Conservation (phyloP, 2,113 vertebrate species). For the Maccullochella peelii region DNA sequence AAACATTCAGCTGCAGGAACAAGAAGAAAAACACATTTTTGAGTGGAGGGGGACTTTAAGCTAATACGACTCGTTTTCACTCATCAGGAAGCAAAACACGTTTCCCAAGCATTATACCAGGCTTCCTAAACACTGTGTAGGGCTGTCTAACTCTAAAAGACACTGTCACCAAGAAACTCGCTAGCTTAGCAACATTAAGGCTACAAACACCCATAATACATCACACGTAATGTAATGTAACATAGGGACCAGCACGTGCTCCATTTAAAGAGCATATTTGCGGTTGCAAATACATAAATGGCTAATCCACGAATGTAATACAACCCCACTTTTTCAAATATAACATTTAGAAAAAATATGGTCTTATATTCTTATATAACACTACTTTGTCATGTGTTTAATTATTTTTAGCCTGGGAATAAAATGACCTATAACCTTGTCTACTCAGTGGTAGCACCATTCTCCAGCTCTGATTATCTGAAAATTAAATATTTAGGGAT, state of each 20-base stretch:
- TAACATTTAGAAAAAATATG: too few species aligned
- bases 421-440: neutral
- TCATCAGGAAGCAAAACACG: constrained; percentile 1
- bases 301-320: neutral
- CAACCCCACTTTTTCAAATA: too few species aligned
- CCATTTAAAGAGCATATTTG: neutral
- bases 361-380: too few species aligned
- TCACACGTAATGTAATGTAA: neutral
- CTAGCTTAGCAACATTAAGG: neutral
- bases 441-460: neutral
- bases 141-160: neutral
- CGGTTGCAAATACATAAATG: neutral
- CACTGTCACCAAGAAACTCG: neutral
- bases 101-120: neutral
- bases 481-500: neutral
- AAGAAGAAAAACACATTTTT: too few species aligned
- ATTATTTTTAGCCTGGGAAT: too few species aligned
- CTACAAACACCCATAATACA: neutral
- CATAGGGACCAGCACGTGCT: neutral
- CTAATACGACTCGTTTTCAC: neutral
- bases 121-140: neutral
- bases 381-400: too few species aligned
- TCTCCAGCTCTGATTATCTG: neutral
- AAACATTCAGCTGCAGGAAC: too few species aligned
- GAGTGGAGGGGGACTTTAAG: too few species aligned